Percentiles rank a stretch among this genome's conserved stretches.
phyloP scores from a whole-genome alignment of 2,888 invertebrate genomes.

The Maniola hyperantus region DNA sequence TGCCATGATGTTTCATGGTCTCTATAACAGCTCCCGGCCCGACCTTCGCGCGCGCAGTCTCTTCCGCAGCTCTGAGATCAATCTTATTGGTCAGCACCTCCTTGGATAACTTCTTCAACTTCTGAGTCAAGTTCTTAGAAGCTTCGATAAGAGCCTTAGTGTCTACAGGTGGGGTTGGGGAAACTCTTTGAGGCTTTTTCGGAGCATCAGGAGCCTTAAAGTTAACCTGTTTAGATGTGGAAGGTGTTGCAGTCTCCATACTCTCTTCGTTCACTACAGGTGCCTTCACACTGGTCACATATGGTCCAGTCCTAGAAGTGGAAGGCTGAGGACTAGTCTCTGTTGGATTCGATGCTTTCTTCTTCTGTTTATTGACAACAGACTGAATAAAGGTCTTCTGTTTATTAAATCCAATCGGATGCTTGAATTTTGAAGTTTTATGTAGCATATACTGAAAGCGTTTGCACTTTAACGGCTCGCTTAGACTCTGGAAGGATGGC shows the following conservation, averaged over 20 bases:
- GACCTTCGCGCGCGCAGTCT: conserved; percentile 73
- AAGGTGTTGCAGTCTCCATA: conserved; percentile 63
- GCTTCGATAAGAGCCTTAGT: conserved; percentile 93
- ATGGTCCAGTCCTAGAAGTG: conserved; percentile 71
- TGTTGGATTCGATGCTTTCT: conserved; percentile 57
- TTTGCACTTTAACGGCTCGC: conserved; percentile 76
- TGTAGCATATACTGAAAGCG: conserved; percentile 78
- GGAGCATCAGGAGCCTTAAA: conserved; percentile 69
- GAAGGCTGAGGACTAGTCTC: conserved; percentile 69
- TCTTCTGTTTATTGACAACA: conserved; percentile 78
- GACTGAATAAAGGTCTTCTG: conserved; percentile 80
- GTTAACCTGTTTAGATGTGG: conserved; percentile 67
- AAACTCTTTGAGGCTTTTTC: conserved; percentile 64
- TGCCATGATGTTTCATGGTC: conserved; percentile 96
- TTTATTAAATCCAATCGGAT: conserved; percentile 76
- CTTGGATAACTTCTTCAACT: conserved; percentile 93
- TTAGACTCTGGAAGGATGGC: conserved; percentile 75
- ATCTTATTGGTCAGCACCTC: conserved; percentile 91
- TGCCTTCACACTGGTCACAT: conserved; percentile 66
- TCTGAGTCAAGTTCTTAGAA: conserved; percentile 95
- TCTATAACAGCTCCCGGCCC: conserved; percentile 91
- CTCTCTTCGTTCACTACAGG: conserved; percentile 61
- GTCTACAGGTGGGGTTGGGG: conserved; percentile 79
- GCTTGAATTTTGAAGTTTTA: conserved; percentile 78
- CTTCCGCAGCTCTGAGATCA: conserved; percentile 74